Percentiles rank a stretch among this genome's conserved stretches.
Conservation (phyloP, 2,113 vertebrate species). For the Romanogobio albipinnatus region DNA sequence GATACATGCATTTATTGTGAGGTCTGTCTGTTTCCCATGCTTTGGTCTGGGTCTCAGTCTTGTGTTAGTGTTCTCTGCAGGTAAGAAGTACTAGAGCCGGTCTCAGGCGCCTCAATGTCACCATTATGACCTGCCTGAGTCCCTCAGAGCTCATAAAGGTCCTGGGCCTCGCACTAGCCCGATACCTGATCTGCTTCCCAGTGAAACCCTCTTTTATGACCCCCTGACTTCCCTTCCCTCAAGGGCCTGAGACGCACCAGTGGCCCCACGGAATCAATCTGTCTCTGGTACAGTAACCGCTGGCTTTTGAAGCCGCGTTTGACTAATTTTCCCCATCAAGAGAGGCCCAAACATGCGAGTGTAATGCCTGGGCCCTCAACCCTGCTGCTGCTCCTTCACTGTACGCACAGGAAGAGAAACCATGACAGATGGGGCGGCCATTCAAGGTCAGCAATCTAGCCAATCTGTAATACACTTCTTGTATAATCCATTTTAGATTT, state of each 20-base stretch:
- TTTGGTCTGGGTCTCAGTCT: slow-evolving; percentile 24
- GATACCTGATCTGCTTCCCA: slow-evolving; percentile 59
- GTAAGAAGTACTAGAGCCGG: slow-evolving; percentile 19
- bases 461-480: slow-evolving; percentile 50
- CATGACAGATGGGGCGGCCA: slow-evolving; percentile 50
- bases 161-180: slow-evolving; percentile 48
- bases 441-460: slow-evolving; percentile 50
- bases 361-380: slow-evolving; percentile 14
- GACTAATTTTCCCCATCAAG: slow-evolving; percentile 30
- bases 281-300: slow-evolving; percentile 46
- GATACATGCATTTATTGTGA: slow-evolving; percentile 42
- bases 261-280: slow-evolving; percentile 10
- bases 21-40: slow-evolving; percentile 7
- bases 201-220: slow-evolving; percentile 41
- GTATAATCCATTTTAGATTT: slow-evolving; percentile 60
- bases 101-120: slow-evolving; percentile 47
- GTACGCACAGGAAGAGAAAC: slow-evolving; percentile 38
- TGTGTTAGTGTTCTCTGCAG: slow-evolving; percentile 27
- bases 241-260: slow-evolving; percentile 15
- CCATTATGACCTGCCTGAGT: slow-evolving; percentile 42
- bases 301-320: slow-evolving; percentile 41
- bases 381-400: slow-evolving; percentile 40
- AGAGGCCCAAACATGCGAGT: slow-evolving; percentile 38
- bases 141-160: slow-evolving; percentile 50
- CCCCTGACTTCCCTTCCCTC: slow-evolving; percentile 47